Conservation (phyloP, 2,888 invertebrate species). For the Limulus polyphemus region DNA sequence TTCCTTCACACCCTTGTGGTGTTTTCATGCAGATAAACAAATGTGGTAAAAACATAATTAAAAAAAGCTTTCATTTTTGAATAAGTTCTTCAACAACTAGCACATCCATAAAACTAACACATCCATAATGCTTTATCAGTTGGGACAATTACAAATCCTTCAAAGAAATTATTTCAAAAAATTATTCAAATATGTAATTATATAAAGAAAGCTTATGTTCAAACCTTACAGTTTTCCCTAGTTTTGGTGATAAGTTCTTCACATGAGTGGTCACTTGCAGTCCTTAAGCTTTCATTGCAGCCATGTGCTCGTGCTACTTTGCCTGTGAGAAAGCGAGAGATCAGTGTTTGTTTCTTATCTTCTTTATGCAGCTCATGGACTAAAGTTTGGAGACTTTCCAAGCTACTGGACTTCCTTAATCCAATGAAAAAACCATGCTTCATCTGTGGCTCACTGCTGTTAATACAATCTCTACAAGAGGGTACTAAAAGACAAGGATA, state of each 20-base stretch:
- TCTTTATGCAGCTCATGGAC: slow-evolving; percentile 53
- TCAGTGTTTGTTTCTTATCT: slow-evolving; percentile 14
- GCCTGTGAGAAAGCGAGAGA: slow-evolving; percentile 37
- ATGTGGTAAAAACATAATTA: too few species aligned
- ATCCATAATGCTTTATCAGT: too few species aligned
- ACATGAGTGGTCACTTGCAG: slow-evolving; percentile 55
- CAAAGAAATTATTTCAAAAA: too few species aligned
- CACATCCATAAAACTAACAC: too few species aligned
- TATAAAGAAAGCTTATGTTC: not conserved
- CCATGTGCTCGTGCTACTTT: slow-evolving; percentile 55
- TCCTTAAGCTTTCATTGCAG: slow-evolving; percentile 62
- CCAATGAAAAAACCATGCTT: slow-evolving; percentile 59
- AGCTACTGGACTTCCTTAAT: slow-evolving; percentile 76
- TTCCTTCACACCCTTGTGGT: too few species aligned
- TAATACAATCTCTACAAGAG: too few species aligned
- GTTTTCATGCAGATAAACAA: too few species aligned
- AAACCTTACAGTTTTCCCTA: slow-evolving; percentile 39
- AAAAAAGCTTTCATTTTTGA: too few species aligned
- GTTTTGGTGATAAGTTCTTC: slow-evolving; percentile 39
- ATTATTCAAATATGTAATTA: not conserved
- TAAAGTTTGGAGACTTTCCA: slow-evolving; percentile 79
- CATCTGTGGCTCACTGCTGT: too few species aligned
- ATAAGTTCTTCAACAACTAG: too few species aligned
- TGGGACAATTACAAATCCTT: too few species aligned
- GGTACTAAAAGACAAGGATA: too few species aligned